phyloP scores from a whole-genome alignment of 64 coral and sea anemone genomes.

The Acropora tenuis region DNA sequence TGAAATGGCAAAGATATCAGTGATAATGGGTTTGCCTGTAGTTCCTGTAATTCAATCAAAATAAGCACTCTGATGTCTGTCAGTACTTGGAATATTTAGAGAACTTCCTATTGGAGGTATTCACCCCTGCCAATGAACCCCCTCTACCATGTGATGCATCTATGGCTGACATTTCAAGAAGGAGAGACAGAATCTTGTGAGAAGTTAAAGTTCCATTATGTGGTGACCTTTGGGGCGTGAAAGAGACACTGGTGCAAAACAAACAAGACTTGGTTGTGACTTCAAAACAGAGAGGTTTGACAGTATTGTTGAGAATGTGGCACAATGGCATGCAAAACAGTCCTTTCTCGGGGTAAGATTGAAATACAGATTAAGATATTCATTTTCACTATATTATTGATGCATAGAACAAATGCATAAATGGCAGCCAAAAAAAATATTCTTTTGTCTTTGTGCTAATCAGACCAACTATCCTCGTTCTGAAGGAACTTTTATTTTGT shows the following conservation, averaged over 20 bases:
- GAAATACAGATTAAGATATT: too few relatives aligned
- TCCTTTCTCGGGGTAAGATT: conserved; percentile 59
- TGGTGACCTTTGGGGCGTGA: conserved; percentile 64
- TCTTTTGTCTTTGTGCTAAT: too few relatives aligned
- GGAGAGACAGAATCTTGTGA: conserved; percentile 36
- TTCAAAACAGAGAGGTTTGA: conserved; percentile 50
- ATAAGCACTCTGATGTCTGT: conserved; percentile 65
- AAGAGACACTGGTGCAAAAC: conserved; percentile 70
- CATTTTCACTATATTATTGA: too few relatives aligned
- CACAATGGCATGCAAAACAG: conserved; percentile 75
- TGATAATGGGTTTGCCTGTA: conserved; percentile 58
- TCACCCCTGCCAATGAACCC: not conserved
- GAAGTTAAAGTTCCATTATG: conserved; percentile 51
- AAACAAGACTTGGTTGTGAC: conserved; percentile 79
- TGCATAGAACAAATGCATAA: too few relatives aligned
- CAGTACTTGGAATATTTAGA: conserved; percentile 60
- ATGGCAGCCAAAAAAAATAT: too few relatives aligned
- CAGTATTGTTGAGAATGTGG: conserved; percentile 58
- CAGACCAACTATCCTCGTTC: too few relatives aligned
- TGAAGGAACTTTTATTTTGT: too few relatives aligned
- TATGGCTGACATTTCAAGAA: not conserved
- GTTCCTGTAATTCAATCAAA: conserved; percentile 57
- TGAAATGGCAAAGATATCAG: conserved; percentile 64
- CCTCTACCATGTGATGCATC: not conserved
- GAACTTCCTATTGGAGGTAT: conserved; percentile 48